Percentiles rank a stretch among this genome's conserved stretches.
Conservation (phyloP, 2,888 invertebrate genomes). For the Mythimna pallens region DNA sequence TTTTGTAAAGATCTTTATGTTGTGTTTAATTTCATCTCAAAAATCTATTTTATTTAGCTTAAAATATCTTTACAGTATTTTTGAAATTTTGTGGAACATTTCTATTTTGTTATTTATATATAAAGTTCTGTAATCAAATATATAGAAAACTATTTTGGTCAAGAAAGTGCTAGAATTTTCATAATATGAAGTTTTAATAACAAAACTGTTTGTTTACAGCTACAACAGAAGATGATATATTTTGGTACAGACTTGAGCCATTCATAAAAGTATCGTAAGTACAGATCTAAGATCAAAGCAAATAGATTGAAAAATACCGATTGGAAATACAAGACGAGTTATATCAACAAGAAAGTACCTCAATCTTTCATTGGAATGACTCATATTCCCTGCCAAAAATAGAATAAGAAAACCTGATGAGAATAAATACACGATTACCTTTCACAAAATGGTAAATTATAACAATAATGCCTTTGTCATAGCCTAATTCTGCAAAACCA, state of each 20-base stretch:
- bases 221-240: background rate
- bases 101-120: no score
- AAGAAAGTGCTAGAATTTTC: no score
- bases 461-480: conserved; percentile 19
- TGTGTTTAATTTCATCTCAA: no score
- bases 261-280: background rate
- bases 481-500: background rate
- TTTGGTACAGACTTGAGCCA: background rate
- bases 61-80: no score
- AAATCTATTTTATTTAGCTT: no score
- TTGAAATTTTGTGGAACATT: no score
- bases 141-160: no score
- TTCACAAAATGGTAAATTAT: conserved; percentile 36
- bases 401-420: conserved; percentile 20
- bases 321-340: conserved; percentile 10
- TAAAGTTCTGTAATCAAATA: no score
- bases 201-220: background rate
- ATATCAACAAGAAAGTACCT: background rate
- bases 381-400: conserved; percentile 17
- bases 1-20: background rate
- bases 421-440: conserved; percentile 31
- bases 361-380: conserved; percentile 15
- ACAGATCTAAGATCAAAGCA: background rate
- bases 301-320: background rate
- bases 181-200: background rate